These are phyloP conservation scores for Drosophila nigrodunni DNA, from an alignment of 1,140 invertebrate genomes.

Conservation along the genomic window DNA sequence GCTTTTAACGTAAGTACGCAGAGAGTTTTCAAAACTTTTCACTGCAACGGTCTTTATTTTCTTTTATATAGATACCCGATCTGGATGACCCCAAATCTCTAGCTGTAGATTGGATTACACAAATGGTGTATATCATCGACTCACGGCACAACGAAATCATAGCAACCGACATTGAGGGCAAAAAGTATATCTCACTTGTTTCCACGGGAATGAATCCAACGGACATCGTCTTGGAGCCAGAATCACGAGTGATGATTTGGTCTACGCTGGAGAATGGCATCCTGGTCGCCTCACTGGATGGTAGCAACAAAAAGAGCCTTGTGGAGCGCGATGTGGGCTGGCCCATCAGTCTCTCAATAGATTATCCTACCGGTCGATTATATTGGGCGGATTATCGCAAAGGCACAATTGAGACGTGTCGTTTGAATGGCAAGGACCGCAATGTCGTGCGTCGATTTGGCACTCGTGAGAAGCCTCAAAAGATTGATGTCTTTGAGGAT, in stretches of 20 bases:
- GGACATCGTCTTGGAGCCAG: constrained; percentile 89
- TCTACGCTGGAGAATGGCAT: constrained; percentile 85
- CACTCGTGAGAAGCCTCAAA: constrained; percentile 87
- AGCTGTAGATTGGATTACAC: constrained; percentile 91
- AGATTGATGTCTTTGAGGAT: constrained; percentile 91
- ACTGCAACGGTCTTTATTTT: not conserved
- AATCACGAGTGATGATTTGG: constrained; percentile 84
- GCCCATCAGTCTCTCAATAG: constrained; percentile 89
- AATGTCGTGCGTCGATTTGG: constrained; percentile 86
- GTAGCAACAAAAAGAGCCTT: constrained; percentile 86
- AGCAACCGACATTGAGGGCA: constrained; percentile 87
- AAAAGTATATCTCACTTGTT: constrained; percentile 86
- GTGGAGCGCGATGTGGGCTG: constrained; percentile 87
- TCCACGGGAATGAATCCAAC: constrained; percentile 85
- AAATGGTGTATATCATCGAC: constrained; percentile 91
- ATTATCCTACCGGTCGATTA: constrained; percentile 88
- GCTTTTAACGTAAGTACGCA: constrained; percentile 73
- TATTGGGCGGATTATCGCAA: constrained; percentile 92
- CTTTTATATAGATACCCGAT: constrained; percentile 65
- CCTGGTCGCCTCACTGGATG: constrained; percentile 89
- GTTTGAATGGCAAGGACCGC: constrained; percentile 88
- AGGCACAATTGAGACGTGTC: constrained; percentile 88
- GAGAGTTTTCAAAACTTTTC: not conserved
- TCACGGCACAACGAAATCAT: constrained; percentile 87
- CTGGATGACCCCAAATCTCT: constrained; percentile 88